phyloP scores from a whole-genome alignment of 1,140 invertebrate species.

The Ganaspis sp. region DNA sequence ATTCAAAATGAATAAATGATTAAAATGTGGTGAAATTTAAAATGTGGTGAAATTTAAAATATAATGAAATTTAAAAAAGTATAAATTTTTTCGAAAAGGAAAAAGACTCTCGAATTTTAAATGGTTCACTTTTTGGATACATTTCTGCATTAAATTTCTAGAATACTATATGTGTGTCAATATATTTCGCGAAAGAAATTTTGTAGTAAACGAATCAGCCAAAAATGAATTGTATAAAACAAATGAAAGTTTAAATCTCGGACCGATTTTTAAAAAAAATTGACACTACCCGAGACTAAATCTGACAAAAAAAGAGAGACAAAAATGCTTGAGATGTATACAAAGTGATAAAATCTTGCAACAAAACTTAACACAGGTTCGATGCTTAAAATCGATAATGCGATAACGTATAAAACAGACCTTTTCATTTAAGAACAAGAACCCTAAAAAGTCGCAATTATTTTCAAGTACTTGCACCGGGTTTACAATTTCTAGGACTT shows the following conservation, averaged over 20 bases:
- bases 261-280: no score
- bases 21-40: no score
- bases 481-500: background rate
- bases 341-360: background rate
- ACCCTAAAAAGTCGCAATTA: background rate
- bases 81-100: slow-evolving; percentile 42
- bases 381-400: background rate
- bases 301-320: background rate
- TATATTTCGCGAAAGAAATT: no score
- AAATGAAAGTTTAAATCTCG: no score
- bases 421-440: no score
- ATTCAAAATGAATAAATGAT: no score
- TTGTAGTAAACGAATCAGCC: no score
- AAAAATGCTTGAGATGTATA: slow-evolving; percentile 8
- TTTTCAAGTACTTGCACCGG: background rate
- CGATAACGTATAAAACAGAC: background rate
- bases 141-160: slow-evolving; percentile 23
- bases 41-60: no score
- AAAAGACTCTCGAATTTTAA: slow-evolving; percentile 40
- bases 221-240: no score
- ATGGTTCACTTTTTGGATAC: slow-evolving; percentile 45
- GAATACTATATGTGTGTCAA: slow-evolving; percentile 1
- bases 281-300: no score
- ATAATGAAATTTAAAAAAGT: no score
- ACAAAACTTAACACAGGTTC: background rate